These are phyloP conservation scores for Agrochola macilenta DNA, from an alignment of 2,888 invertebrate species.

Conservation along the genomic window DNA sequence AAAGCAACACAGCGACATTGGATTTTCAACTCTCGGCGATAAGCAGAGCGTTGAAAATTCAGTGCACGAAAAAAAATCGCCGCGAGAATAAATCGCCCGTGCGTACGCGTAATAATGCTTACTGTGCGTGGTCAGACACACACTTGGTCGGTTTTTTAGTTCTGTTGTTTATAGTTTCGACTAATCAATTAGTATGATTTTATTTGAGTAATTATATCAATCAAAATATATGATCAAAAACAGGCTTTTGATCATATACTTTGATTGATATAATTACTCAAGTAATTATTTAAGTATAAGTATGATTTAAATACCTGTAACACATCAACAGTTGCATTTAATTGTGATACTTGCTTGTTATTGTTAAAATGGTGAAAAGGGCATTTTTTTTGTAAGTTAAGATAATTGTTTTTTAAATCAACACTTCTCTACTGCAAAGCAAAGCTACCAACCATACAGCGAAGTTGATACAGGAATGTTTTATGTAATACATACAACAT, in stretches of 20 bases:
- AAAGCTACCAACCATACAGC: constrained; percentile 40
- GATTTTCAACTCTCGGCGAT: too few species aligned
- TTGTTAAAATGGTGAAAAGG: background rate
- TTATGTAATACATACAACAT: constrained; percentile 80
- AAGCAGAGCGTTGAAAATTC: too few species aligned
- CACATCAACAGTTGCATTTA: constrained; percentile 7
- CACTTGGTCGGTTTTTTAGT: too few species aligned
- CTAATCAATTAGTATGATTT: background rate
- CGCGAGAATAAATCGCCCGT: too few species aligned
- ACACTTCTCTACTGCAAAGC: constrained; percentile 18
- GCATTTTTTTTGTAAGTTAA: background rate
- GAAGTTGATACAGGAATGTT: constrained; percentile 65
- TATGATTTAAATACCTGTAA: background rate
- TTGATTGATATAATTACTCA: too few species aligned
- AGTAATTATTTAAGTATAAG: too few species aligned
- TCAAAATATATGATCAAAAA: background rate
- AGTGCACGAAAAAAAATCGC: too few species aligned
- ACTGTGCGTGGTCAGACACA: too few species aligned
- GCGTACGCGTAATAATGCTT: too few species aligned
- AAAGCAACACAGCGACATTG: too few species aligned
- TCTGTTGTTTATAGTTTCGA: too few species aligned
- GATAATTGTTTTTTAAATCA: background rate
- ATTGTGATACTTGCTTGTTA: background rate
- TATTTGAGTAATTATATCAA: background rate
- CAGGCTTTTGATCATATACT: too few species aligned